Base-by-base conservation (phyloP, 2,113 vertebrate genomes). In the Polypterus senegalus region DNA sequence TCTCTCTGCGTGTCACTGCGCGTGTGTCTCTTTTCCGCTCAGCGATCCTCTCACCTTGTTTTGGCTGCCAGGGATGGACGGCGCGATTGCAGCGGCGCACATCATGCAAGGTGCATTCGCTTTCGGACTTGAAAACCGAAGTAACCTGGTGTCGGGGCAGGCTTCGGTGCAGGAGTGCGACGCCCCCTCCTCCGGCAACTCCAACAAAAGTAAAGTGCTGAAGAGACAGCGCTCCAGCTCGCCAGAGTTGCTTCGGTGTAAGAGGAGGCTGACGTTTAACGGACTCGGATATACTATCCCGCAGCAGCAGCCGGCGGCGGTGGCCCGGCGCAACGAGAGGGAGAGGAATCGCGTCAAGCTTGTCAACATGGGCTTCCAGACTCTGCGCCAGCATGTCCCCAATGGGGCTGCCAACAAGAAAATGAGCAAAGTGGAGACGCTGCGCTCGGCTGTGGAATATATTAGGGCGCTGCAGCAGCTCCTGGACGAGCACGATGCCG, bases 381-480 rank as follows among this genome's bases (percentile, higher is more conserved):
- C 92, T 8, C 79, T 98, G 61, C 88, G 93, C 55, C 89, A 97
- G 76, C 95, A 94, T 67, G 95, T 98, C 71, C 95, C 95, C 1
- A 89, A 89, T 78, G 92, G 92, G 59, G 88, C 90, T 27, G 91
- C 94, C 68, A 93, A 88, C 84, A 96, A 92, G 86, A 97, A 94
- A 82, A 91, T 98, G 89, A 98, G 95, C 81, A 98, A 98, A 57
- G 95, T 95, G 77, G 94, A 97, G 82, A 97, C 95, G 0, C 86
- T 97, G 65, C 82, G 94, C 69, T 97, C 95, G 0, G 94, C 95
- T 9, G 94, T 92, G 70, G 89, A 95, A 76, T 98, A 97, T 79
- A 97, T 98, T 75, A 80, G 91, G 10, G 95, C 95, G 47, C 68
- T 97, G 69, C 95, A 98, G 78, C 80, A 86, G 54, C 89, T 94